Evolutionary conservation across 2,888 invertebrate genomes (phyloP).

Genomic region (Agriopis leucophaearia): DNA sequence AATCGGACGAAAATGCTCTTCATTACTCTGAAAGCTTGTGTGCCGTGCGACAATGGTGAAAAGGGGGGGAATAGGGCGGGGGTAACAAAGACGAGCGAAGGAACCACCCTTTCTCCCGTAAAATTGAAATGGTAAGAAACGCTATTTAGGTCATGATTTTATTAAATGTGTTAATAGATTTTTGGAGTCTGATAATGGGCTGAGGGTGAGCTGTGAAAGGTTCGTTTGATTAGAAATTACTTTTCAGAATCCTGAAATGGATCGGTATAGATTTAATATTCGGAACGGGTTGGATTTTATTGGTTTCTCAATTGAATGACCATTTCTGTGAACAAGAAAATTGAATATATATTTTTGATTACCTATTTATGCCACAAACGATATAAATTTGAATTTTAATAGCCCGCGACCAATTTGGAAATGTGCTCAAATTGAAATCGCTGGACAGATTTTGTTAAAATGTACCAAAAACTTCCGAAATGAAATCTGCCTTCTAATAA

Average conservation of each 20-base stretch:
- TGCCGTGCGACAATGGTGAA: slow-evolving; percentile 83
- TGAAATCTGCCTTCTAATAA: too few species aligned
- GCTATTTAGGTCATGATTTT: slow-evolving; percentile 85
- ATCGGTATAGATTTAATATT: slow-evolving; percentile 23
- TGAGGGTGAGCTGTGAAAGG: slow-evolving; percentile 47
- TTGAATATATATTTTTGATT: background rate
- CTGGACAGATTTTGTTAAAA: too few species aligned
- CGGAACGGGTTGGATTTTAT: slow-evolving; percentile 3
- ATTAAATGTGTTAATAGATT: slow-evolving; percentile 83
- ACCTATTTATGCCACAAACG: too few species aligned
- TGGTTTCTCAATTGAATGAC: slow-evolving; percentile 1
- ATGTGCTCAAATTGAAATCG: too few species aligned
- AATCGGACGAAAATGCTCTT: slow-evolving; percentile 88
- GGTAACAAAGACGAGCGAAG: slow-evolving; percentile 78
- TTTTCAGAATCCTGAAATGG: slow-evolving; percentile 26
- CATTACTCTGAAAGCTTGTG: slow-evolving; percentile 87
- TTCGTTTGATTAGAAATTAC: slow-evolving; percentile 32
- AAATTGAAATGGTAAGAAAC: slow-evolving; percentile 86
- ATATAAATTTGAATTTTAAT: too few species aligned
- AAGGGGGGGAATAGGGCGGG: slow-evolving; percentile 59
- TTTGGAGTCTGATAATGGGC: slow-evolving; percentile 51
- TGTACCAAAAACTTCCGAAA: too few species aligned
- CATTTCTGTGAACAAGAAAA: slow-evolving; percentile 1
- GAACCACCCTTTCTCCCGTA: slow-evolving; percentile 84
- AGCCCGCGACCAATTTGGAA: too few species aligned